phyloP scores from a whole-genome alignment of 1,140 invertebrate genomes.

The Apis cerana region DNA sequence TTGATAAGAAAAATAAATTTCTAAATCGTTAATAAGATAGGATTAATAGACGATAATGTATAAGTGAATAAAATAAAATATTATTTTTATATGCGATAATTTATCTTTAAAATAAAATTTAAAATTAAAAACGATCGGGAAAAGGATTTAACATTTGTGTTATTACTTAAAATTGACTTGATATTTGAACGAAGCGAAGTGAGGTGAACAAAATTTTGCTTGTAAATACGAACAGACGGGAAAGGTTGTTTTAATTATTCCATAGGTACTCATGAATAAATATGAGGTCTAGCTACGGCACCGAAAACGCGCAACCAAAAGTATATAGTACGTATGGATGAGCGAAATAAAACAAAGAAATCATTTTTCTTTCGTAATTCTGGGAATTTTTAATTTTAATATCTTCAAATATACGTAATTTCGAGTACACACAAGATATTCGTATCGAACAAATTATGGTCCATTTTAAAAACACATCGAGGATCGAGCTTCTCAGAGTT shows the following conservation, averaged over 20 bases:
- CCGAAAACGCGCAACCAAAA: slow-evolving; percentile 32
- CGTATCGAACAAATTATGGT: no score
- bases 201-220: neutral
- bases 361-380: neutral
- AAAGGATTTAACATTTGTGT: slow-evolving; percentile 10
- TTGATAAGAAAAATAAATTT: neutral
- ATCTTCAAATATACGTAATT: no score
- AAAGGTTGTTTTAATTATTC: slow-evolving; percentile 59
- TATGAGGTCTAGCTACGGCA: slow-evolving; percentile 38
- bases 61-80: no score
- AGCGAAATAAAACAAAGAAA: slow-evolving; percentile 23
- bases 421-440: no score
- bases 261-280: slow-evolving; percentile 56
- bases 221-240: slow-evolving; percentile 28
- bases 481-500: no score
- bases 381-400: neutral
- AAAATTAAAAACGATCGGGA: neutral
- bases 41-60: no score
- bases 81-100: no score
- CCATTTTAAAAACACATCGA: no score
- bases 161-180: slow-evolving; percentile 54
- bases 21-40: neutral
- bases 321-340: neutral
- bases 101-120: no score
- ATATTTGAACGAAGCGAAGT: slow-evolving; percentile 11